Percentiles rank a stretch among this genome's conserved stretches.
These are phyloP conservation scores for Dichetophora obliterata DNA, from an alignment of 2,888 invertebrate genomes.

Conservation along the genomic window DNA sequence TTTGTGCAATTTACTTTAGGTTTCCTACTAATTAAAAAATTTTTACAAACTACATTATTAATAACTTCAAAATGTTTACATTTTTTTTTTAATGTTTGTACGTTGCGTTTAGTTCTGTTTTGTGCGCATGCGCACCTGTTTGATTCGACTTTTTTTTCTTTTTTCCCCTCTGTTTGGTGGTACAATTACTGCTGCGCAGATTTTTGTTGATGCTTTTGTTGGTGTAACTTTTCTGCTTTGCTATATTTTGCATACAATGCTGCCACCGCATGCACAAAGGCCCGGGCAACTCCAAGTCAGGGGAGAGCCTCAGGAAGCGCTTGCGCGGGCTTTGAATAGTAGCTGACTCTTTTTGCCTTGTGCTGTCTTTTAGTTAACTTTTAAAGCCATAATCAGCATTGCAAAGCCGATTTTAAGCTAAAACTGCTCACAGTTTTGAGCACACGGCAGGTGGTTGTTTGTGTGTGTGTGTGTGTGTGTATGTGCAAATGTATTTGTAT, in stretches of 20 bases:
- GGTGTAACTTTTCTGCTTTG: not conserved
- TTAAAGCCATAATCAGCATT: slow-evolving; percentile 6
- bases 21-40: no score
- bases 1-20: no score
- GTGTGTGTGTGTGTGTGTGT: not conserved
- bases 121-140: slow-evolving; percentile 28
- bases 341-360: not conserved
- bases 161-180: not conserved
- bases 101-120: not conserved
- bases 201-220: not conserved
- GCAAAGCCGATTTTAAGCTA: not conserved
- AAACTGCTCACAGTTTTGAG: not conserved
- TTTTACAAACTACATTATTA: no score
- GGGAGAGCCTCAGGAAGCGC: not conserved
- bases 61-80: no score
- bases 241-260: slow-evolving; percentile 16
- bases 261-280: not conserved
- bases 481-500: not conserved
- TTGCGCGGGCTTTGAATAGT: not conserved
- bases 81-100: no score
- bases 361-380: slow-evolving; percentile 21
- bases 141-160: not conserved
- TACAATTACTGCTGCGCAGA: slow-evolving; percentile 25
- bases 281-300: not conserved
- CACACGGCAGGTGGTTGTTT: not conserved